Conservation (phyloP, 1,140 invertebrate genomes). For the Drosophila teissieri region DNA sequence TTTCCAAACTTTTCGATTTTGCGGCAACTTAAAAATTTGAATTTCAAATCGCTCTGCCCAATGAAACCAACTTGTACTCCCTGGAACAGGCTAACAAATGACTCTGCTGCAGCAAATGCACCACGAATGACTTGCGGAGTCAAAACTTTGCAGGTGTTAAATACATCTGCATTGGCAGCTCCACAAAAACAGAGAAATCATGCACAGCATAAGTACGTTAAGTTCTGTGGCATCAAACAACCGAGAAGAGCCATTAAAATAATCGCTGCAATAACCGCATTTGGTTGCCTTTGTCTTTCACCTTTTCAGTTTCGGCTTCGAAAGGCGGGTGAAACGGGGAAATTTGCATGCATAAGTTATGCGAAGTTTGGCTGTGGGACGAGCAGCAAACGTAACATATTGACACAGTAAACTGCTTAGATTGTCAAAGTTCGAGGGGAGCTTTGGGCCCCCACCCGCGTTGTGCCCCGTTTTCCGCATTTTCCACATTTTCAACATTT, state of each 20-base stretch:
- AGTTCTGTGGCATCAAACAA: constrained; percentile 50
- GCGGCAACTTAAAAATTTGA: constrained; percentile 42
- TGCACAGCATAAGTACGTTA: constrained; percentile 39
- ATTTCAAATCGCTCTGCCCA: constrained; percentile 47
- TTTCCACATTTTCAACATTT: neutral
- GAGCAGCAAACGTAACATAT: constrained; percentile 73
- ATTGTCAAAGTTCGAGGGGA: constrained; percentile 78
- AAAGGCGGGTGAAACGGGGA: constrained; percentile 27
- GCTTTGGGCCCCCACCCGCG: constrained; percentile 1
- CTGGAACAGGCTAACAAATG: constrained; percentile 46
- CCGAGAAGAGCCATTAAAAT: constrained; percentile 77
- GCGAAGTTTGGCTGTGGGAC: constrained; percentile 54
- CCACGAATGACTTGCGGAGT: constrained; percentile 24
- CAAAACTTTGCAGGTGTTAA: constrained; percentile 56
- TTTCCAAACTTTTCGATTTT: constrained; percentile 44
- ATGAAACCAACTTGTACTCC: constrained; percentile 38
- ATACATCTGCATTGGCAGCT: constrained; percentile 48
- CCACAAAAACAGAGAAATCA: constrained; percentile 25
- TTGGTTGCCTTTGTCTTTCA: constrained; percentile 66
- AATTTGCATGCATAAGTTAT: constrained; percentile 83
- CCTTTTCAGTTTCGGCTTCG: constrained; percentile 52
- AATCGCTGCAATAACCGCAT: constrained; percentile 81
- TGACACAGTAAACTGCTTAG: constrained; percentile 82
- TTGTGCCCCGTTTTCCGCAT: constrained; percentile 11
- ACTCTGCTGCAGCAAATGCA: constrained; percentile 28